Percentiles rank a stretch among this genome's conserved stretches.
Conservation (phyloP, 2,113 vertebrate genomes). For the Alligator sinensis region DNA sequence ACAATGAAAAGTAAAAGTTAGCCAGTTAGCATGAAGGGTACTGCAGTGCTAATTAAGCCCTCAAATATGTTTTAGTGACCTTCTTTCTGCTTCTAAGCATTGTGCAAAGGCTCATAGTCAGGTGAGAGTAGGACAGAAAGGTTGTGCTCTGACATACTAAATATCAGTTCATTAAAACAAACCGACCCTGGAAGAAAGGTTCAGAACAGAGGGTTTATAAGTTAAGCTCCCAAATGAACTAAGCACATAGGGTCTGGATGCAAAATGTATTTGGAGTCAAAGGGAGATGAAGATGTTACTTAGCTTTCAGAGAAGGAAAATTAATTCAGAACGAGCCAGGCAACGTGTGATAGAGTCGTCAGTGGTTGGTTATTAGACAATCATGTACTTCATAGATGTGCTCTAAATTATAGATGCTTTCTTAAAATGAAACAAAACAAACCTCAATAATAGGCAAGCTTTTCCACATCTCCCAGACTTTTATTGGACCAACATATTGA, state of each 20-base stretch:
- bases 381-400: not conserved
- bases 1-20: not conserved
- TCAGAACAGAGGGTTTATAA: not conserved
- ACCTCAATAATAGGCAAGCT: not conserved
- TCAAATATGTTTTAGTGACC: not conserved
- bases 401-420: not conserved
- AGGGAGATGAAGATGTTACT: not conserved
- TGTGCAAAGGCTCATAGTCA: not conserved
- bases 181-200: not conserved
- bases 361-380: not conserved
- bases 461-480: not conserved
- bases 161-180: not conserved
- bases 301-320: not conserved
- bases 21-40: not conserved
- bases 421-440: not conserved
- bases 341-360: not conserved
- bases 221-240: not conserved
- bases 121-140: not conserved
- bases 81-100: not conserved
- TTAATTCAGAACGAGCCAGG: not conserved
- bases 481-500: not conserved
- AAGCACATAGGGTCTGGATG: not conserved
- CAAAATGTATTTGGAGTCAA: not conserved
- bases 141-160: not conserved
- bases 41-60: slow-evolving; percentile 6